phyloP scores from a whole-genome alignment of 2,797 vertebrate genomes.

The Phyllotis vaccarum region DNA sequence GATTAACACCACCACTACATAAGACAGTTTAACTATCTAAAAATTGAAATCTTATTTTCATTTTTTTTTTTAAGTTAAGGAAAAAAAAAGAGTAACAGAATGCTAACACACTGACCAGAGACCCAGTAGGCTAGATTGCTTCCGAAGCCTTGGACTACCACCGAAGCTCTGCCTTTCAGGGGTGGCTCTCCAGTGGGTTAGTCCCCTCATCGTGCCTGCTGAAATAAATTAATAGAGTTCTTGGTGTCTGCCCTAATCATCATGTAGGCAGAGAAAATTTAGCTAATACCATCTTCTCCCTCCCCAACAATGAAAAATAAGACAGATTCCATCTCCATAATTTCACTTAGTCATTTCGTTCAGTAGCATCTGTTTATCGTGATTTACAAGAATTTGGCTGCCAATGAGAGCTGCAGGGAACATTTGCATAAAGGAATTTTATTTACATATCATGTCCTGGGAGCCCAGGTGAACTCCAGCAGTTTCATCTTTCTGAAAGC shows the following conservation, averaged over 20 bases:
- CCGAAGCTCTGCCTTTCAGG: background rate
- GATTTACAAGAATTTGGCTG: slow-evolving; percentile 80
- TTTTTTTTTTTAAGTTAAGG: background rate
- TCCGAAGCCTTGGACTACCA: slow-evolving; percentile 65
- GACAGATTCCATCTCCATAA: slow-evolving; percentile 78
- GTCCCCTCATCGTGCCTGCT: background rate
- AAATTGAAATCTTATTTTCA: slow-evolving; percentile 2
- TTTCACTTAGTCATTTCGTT: slow-evolving; percentile 79
- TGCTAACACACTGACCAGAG: slow-evolving; percentile 39
- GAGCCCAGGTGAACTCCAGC: slow-evolving; percentile 89
- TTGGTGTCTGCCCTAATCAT: slow-evolving; percentile 62
- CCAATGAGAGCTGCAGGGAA: slow-evolving; percentile 68
- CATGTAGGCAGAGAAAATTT: slow-evolving; percentile 67
- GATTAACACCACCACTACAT: no score
- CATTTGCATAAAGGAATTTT: slow-evolving; percentile 81
- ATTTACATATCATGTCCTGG: slow-evolving; percentile 85
- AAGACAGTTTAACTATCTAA: no score
- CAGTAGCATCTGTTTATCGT: slow-evolving; percentile 78
- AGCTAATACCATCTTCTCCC: slow-evolving; percentile 71
- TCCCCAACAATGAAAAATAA: slow-evolving; percentile 75
- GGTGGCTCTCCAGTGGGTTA: background rate
- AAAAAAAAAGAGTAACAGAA: slow-evolving; percentile 57
- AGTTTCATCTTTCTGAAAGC: slow-evolving; percentile 88
- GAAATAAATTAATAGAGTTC: slow-evolving; percentile 71
- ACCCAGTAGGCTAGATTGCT: slow-evolving; percentile 76